Evolutionary conservation across 2,797 vertebrate species (phyloP).

Genomic region (Ibycter americanus): DNA sequence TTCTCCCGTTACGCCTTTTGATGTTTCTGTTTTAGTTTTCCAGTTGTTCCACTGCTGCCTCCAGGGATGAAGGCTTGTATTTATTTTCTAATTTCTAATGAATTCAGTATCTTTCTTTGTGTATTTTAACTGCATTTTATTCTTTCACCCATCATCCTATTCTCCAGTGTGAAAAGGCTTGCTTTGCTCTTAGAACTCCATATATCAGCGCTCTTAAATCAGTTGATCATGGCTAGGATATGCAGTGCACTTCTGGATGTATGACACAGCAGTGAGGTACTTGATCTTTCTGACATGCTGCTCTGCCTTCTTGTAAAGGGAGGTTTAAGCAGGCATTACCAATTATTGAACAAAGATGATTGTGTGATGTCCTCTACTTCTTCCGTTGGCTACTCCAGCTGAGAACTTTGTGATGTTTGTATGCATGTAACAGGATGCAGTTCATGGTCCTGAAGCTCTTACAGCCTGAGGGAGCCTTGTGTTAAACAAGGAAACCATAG

Average conservation of each 20-base stretch:
- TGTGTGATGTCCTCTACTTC: neutral
- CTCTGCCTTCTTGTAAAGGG: neutral
- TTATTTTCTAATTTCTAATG: neutral
- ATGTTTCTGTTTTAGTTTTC: neutral
- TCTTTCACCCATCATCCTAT: neutral
- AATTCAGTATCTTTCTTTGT: neutral
- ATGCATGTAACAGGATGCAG: fast-evolving
- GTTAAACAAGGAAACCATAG: neutral
- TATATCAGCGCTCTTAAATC: neutral
- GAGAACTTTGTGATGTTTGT: neutral
- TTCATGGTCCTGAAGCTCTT: neutral
- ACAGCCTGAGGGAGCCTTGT: neutral
- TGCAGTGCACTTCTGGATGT: neutral
- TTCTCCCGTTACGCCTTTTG: neutral
- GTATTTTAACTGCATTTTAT: neutral
- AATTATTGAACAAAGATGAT: neutral
- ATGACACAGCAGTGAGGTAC: neutral
- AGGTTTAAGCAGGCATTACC: neutral
- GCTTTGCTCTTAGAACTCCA: neutral
- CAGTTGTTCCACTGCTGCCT: neutral
- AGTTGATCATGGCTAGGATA: neutral
- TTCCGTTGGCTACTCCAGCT: neutral
- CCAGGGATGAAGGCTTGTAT: neutral
- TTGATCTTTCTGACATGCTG: neutral
- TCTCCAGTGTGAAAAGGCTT: neutral